phyloP scores from a whole-genome alignment of 2,888 invertebrate genomes.

The Meghimatium bilineatum region DNA sequence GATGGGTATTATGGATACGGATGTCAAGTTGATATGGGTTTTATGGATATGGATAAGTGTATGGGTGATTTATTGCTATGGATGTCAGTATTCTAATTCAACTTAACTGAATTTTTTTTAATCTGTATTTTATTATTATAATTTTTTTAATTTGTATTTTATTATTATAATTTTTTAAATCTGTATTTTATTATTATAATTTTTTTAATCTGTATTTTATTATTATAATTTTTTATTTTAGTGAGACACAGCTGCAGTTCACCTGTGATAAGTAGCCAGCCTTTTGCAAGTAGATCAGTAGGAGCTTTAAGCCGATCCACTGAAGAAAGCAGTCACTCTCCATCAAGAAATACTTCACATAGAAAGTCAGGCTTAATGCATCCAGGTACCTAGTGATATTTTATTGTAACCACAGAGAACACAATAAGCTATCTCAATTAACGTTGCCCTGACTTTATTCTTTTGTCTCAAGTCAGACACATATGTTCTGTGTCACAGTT shows the following conservation, averaged over 20 bases:
- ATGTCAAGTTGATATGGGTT: too few relatives aligned
- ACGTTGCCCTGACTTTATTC: too few relatives aligned
- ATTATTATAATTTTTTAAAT: not conserved
- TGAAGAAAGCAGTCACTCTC: constrained; percentile 56
- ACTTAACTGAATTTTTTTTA: too few relatives aligned
- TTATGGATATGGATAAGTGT: too few relatives aligned
- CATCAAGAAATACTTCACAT: constrained; percentile 47
- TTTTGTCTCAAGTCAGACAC: too few relatives aligned
- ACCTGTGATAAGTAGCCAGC: constrained; percentile 62
- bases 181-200: not conserved
- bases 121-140: too few relatives aligned
- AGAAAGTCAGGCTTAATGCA: constrained; percentile 29
- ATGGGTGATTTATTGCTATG: too few relatives aligned
- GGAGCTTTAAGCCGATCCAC: constrained; percentile 66
- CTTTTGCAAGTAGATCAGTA: constrained; percentile 52
- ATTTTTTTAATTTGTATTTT: not conserved
- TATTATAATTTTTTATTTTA: constrained; percentile 48
- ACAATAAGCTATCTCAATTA: too few relatives aligned
- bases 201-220: not conserved
- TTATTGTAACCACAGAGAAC: too few relatives aligned
- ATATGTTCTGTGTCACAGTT: too few relatives aligned
- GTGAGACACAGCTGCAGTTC: constrained; percentile 70
- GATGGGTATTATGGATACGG: too few relatives aligned
- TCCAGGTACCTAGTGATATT: constrained; percentile 27
- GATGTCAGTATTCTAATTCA: too few relatives aligned